A percentile compares a stretch with the other conserved stretches of the same genome.
Evolutionary conservation across 1,140 invertebrate genomes (phyloP).

Genomic region (Magallana ariakensis): DNA sequence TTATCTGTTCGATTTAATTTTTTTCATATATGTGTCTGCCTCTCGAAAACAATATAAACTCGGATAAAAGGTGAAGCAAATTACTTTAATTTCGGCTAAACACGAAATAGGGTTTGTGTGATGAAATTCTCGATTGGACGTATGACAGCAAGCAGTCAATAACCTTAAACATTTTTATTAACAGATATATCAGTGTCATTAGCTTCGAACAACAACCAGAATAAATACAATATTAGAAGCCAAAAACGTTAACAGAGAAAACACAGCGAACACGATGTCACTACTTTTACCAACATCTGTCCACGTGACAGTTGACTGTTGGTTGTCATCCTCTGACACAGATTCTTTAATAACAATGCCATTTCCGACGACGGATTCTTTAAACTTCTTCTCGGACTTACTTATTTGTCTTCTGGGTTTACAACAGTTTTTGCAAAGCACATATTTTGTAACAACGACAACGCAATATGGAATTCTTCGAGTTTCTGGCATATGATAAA

Average conservation of each 20-base stretch:
- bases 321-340: background rate
- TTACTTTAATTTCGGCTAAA: too few relatives aligned
- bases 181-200: background rate
- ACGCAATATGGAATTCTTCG: background rate
- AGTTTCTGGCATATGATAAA: slow-evolving; percentile 13
- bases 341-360: background rate
- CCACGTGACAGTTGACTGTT: background rate
- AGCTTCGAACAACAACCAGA: background rate
- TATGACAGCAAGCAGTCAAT: too few relatives aligned
- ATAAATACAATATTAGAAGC: slow-evolving; percentile 17
- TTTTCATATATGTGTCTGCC: too few relatives aligned
- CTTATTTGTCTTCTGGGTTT: background rate
- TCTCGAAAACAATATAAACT: too few relatives aligned
- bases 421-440: slow-evolving; percentile 31
- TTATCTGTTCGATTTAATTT: too few relatives aligned
- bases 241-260: slow-evolving; percentile 14
- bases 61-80: too few relatives aligned
- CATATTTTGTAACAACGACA: slow-evolving; percentile 7
- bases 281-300: slow-evolving; percentile 30
- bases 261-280: slow-evolving; percentile 2
- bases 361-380: background rate
- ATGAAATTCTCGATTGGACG: too few relatives aligned
- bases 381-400: background rate
- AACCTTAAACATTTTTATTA: background rate
- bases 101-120: too few relatives aligned